A percentile compares a stretch with the other conserved stretches of the same genome.
phyloP scores from a whole-genome alignment of 2,888 invertebrate genomes.

The Apamea sordens region DNA sequence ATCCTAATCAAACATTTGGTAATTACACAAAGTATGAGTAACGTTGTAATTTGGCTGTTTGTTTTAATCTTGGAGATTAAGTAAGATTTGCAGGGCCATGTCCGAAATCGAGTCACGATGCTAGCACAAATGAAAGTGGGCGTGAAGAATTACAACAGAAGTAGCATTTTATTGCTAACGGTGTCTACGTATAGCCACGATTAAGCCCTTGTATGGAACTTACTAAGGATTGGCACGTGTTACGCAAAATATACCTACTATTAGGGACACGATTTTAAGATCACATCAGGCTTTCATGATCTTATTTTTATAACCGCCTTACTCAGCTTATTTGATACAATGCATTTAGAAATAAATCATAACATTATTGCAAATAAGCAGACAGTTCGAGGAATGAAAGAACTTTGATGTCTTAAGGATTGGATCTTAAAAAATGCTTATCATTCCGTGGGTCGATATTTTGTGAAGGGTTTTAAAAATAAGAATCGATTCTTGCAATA shows the following conservation, averaged over 20 bases:
- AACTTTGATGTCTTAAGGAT: slow-evolving; percentile 63
- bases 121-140: slow-evolving; percentile 56
- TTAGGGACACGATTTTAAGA: slow-evolving; percentile 15
- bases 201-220: slow-evolving; percentile 41
- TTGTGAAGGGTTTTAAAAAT: slow-evolving; percentile 41
- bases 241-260: slow-evolving; percentile 18
- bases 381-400: slow-evolving; percentile 60
- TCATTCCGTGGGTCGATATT: slow-evolving; percentile 65
- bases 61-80: slow-evolving; percentile 58
- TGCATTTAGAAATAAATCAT: slow-evolving; percentile 66
- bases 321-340: slow-evolving; percentile 59
- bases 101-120: slow-evolving; percentile 60
- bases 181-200: slow-evolving; percentile 30
- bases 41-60: slow-evolving; percentile 56
- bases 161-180: slow-evolving; percentile 23
- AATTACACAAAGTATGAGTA: slow-evolving; percentile 51
- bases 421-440: slow-evolving; percentile 62
- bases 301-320: slow-evolving; percentile 22
- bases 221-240: slow-evolving; percentile 35
- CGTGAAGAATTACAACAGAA: slow-evolving; percentile 41
- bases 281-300: slow-evolving; percentile 12
- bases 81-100: slow-evolving; percentile 48
- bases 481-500: slow-evolving; percentile 29
- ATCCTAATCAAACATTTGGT: slow-evolving; percentile 63
- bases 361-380: slow-evolving; percentile 68